phyloP scores from a whole-genome alignment of 2,113 vertebrate species.

The Zosterops borbonicus region DNA sequence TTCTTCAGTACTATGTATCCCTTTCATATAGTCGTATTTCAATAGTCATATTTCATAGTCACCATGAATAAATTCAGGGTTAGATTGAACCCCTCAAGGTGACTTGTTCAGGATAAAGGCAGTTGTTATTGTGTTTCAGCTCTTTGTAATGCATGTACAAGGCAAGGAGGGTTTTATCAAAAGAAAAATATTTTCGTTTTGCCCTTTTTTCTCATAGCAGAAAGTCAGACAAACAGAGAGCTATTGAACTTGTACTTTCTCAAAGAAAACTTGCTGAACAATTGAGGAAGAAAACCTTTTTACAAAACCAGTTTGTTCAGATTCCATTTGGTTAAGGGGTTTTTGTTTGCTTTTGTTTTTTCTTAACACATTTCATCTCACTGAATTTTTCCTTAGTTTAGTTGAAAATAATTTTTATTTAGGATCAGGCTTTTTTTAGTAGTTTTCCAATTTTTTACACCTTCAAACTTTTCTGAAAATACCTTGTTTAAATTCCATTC shows the following conservation, averaged over 20 bases:
- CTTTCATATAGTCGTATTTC: constrained; percentile 16
- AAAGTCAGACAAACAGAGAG: background rate
- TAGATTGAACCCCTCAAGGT: constrained; percentile 45
- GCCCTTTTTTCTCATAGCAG: background rate
- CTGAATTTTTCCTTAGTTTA: background rate
- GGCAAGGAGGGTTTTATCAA: background rate
- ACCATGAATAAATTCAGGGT: constrained; percentile 34
- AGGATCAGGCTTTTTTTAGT: background rate
- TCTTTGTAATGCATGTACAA: constrained; percentile 25
- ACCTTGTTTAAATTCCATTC: background rate
- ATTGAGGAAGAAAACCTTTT: background rate
- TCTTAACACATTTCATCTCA: background rate
- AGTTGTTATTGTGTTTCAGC: background rate
- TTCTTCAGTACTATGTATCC: background rate
- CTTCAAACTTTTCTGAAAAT: background rate
- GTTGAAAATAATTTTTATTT: background rate
- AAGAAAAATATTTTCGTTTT: background rate
- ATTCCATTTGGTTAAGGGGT: background rate
- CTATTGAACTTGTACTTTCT: background rate
- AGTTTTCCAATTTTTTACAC: background rate
- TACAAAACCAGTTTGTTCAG: background rate
- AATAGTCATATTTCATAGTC: background rate
- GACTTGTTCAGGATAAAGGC: constrained; percentile 25
- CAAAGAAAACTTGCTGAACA: background rate
- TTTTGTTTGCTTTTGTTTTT: background rate